Evolutionary conservation across 2,797 vertebrate species (phyloP).

Genomic region (Channa striata): DNA sequence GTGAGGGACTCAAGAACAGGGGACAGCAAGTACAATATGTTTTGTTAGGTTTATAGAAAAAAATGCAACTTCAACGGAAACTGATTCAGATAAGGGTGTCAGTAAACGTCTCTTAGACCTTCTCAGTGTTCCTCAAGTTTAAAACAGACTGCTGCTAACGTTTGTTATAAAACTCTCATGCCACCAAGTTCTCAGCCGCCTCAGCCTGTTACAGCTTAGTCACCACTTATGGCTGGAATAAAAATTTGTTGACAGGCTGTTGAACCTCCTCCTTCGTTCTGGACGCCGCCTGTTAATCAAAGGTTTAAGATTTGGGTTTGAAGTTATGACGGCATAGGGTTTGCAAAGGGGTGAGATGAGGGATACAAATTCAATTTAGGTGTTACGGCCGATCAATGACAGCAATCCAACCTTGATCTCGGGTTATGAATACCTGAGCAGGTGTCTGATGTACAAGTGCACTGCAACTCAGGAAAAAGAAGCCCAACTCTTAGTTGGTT

Average conservation of each 20-base stretch:
- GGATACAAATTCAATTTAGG: slow-evolving; percentile 84
- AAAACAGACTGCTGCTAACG: no score
- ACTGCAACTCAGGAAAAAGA: not conserved
- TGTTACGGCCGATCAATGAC: slow-evolving; percentile 78
- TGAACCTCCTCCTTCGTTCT: slow-evolving; percentile 5
- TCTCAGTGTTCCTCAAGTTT: no score
- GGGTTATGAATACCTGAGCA: slow-evolving; percentile 82
- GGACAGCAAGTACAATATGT: not conserved
- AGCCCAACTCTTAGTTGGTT: not conserved
- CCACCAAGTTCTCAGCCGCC: not conserved
- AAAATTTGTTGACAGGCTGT: not conserved
- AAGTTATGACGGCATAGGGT: slow-evolving; percentile 25
- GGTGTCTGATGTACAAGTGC: slow-evolving; percentile 60
- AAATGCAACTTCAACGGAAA: no score
- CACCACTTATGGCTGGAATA: slow-evolving; percentile 24
- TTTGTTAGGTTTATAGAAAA: not conserved
- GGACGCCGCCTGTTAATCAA: slow-evolving; percentile 10
- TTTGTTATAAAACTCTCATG: not conserved
- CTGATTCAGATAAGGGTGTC: no score
- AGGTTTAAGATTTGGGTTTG: slow-evolving; percentile 59
- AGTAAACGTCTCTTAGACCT: no score
- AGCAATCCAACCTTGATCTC: slow-evolving; percentile 79
- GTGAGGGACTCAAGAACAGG: not conserved
- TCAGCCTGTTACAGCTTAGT: slow-evolving; percentile 7
- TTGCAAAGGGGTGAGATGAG: slow-evolving; percentile 69